Conservation (phyloP, 2,888 invertebrate genomes). For the Branchinecta sandiegonensis region DNA sequence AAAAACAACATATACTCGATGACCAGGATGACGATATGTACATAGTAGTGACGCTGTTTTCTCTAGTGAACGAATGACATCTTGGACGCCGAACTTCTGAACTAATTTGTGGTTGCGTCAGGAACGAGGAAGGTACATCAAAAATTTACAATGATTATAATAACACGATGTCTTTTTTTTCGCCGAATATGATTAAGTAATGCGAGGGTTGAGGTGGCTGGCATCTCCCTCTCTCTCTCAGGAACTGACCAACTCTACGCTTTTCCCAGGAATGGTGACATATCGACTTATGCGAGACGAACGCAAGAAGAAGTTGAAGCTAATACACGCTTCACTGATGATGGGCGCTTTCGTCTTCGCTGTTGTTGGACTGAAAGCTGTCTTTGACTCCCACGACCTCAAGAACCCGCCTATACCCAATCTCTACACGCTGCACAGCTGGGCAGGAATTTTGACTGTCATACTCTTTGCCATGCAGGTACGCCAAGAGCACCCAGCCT, state of each 20-base stretch:
- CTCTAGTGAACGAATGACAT: too few species aligned
- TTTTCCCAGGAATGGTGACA: slow-evolving; percentile 53
- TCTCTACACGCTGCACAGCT: slow-evolving; percentile 60
- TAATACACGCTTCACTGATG: slow-evolving; percentile 56
- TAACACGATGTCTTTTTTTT: too few species aligned
- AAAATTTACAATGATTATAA: too few species aligned
- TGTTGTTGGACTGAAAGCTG: slow-evolving; percentile 56
- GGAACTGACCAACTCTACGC: slow-evolving; percentile 21
- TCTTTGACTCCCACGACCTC: slow-evolving; percentile 63
- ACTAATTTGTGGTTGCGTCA: too few species aligned
- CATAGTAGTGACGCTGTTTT: too few species aligned
- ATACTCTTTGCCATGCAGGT: slow-evolving; percentile 58
- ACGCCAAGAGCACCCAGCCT: slow-evolving; percentile 25
- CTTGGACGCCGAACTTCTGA: too few species aligned
- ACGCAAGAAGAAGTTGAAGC: slow-evolving; percentile 56
- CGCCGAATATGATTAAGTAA: too few species aligned
- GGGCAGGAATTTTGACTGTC: slow-evolving; percentile 60
- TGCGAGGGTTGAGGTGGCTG: too few species aligned
- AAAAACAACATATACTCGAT: too few species aligned
- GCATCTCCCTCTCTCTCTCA: too few species aligned
- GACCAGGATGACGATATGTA: too few species aligned
- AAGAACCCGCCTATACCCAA: slow-evolving; percentile 45
- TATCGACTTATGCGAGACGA: slow-evolving; percentile 60
- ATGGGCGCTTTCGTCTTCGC: slow-evolving; percentile 49
- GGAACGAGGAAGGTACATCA: too few species aligned